These are phyloP conservation scores for Pogonognathellus flavescens DNA, from an alignment of 1,140 invertebrate genomes.

Conservation along the genomic window DNA sequence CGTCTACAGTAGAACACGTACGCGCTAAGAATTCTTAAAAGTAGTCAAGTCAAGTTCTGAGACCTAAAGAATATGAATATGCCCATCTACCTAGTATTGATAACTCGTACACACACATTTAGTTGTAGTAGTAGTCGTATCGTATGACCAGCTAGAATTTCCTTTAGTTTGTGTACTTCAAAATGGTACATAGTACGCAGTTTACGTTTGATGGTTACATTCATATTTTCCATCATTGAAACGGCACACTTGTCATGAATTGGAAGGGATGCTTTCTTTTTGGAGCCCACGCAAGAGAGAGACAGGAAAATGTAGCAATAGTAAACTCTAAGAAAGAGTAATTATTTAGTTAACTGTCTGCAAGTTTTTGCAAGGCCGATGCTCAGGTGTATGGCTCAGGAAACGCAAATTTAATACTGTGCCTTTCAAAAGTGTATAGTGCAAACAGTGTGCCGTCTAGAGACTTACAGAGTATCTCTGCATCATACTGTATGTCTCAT, in stretches of 20 bases:
- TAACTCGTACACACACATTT: not conserved
- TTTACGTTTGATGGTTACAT: not conserved
- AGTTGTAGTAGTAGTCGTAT: not conserved
- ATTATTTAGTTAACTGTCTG: conserved; percentile 30
- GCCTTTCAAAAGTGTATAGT: not conserved
- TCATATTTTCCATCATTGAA: conserved; percentile 8
- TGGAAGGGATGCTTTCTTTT: conserved; percentile 28
- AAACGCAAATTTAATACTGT: not conserved
- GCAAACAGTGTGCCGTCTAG: too few relatives aligned
- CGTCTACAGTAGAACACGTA: not conserved
- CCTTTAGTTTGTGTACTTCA: not conserved
- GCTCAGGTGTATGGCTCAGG: not conserved
- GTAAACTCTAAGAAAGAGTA: conserved; percentile 28
- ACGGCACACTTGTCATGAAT: conserved; percentile 26
- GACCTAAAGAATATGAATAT: not conserved
- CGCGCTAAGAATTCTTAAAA: conserved; percentile 8
- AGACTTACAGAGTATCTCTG: not conserved
- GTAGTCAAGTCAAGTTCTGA: not conserved
- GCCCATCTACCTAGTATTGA: not conserved
- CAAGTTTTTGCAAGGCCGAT: conserved; percentile 20
- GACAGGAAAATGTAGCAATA: conserved; percentile 17
- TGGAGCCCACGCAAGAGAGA: conserved; percentile 28
- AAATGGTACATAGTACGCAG: not conserved
- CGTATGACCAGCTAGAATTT: not conserved
- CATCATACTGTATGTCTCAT: too few relatives aligned